phyloP scores from a whole-genome alignment of 1,140 invertebrate species.

The Coelopa frigida region DNA sequence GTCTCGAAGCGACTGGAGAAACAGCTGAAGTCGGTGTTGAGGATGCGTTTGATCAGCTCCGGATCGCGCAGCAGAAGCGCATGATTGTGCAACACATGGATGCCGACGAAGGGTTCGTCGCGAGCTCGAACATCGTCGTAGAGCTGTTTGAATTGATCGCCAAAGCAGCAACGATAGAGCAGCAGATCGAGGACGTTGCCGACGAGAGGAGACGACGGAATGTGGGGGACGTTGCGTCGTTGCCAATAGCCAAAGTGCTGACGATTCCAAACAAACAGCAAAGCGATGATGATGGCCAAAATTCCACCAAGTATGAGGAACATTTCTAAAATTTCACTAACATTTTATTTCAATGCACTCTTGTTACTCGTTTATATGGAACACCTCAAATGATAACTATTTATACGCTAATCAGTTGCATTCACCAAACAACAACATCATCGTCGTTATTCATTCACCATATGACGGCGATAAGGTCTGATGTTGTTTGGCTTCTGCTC shows the following conservation, averaged over 20 bases:
- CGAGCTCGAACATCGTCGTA: slow-evolving; percentile 7
- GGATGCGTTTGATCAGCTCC: slow-evolving; percentile 48
- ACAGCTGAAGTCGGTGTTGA: slow-evolving; percentile 46
- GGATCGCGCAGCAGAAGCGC: slow-evolving; percentile 47
- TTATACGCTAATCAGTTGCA: no score
- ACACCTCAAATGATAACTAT: no score
- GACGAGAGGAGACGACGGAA: neutral
- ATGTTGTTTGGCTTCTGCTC: no score
- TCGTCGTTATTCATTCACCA: no score
- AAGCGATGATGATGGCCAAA: no score
- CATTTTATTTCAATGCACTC: no score
- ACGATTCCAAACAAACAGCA: no score
- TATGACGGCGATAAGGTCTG: no score
- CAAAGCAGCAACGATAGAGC: slow-evolving; percentile 1
- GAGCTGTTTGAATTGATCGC: slow-evolving; percentile 5
- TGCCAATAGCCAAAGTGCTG: neutral
- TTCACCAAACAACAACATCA: no score
- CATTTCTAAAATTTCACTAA: no score
- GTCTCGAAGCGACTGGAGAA: slow-evolving; percentile 36
- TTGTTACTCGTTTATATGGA: no score
- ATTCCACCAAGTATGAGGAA: no score
- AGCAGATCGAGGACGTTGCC: slow-evolving; percentile 4
- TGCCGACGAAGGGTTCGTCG: slow-evolving; percentile 34
- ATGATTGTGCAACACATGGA: slow-evolving; percentile 46
- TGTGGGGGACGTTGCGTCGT: neutral